Base-by-base conservation (phyloP, 2,888 invertebrate genomes). In the Uropetala carovei region DNA sequence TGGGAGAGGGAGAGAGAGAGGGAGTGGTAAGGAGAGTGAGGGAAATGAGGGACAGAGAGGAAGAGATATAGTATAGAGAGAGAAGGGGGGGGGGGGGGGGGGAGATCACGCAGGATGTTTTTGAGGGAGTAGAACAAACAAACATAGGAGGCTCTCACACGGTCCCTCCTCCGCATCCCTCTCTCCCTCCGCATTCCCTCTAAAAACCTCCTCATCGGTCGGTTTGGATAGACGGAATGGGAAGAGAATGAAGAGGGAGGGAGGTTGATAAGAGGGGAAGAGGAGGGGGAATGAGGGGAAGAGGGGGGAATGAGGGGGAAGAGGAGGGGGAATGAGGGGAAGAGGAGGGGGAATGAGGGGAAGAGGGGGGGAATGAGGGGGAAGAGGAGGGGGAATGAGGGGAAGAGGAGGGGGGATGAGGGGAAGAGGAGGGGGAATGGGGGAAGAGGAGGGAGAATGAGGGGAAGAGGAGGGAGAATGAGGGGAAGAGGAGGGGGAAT, bases 271-370 rank as follows among this genome's bases (percentile, higher is more conserved):
- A 75, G 27, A 22, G 22, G 9, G 16, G 27, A 75, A 75, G n/a
- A 64, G 64, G n/a, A n/a, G 64, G 64, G n/a, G 64, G n/a, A 64
- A 64, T 64, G 64, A 64, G 64, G 13, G 60, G 60, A 60, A 60
- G 75, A 75, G 75, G 27, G n/a, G 75, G 68, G 22, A 68, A 68
- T 68, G 68, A 68, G 22, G 1, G 68, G 11, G 18, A 22, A 22
- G 22, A 22, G 64, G 64, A 64, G 64, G 18, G 64, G 4, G 4
- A 10, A 64, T 18, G 64, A 64, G 64, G 14, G 68, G 68, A 22
- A 8, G 5, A 22, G 22, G 14, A 68, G n/a, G 68, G 14, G 22
- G n/a, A n/a, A n/a, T n/a, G n/a, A n/a, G n/a, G 68, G 8, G 2
- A 18, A 68, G 68, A 68, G 64, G n/a, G n/a, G n/a, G 64, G 2